phyloP scores from a whole-genome alignment of 2,888 invertebrate genomes.

The Cataglyphis cursor region DNA sequence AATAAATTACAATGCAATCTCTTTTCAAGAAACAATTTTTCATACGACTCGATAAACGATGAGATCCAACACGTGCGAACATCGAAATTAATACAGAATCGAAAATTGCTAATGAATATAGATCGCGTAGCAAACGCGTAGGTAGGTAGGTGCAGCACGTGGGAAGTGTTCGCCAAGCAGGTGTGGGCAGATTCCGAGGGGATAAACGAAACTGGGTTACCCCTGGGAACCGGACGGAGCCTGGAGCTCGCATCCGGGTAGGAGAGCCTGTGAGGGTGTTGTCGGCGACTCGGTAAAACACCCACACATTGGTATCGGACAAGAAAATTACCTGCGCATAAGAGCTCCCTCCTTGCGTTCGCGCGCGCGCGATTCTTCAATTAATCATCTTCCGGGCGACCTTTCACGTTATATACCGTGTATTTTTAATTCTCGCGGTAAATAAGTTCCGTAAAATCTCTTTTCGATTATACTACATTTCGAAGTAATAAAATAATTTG shows the following conservation, averaged over 20 bases:
- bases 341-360: too few relatives aligned
- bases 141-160: constrained; percentile 23
- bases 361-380: not conserved
- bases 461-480: not conserved
- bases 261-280: constrained; percentile 62
- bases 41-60: not conserved
- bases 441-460: not conserved
- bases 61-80: not conserved
- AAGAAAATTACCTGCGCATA: constrained; percentile 14
- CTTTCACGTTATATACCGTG: not conserved
- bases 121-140: constrained; percentile 12
- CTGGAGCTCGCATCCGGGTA: constrained; percentile 73
- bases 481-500: not conserved
- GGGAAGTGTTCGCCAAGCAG: constrained; percentile 41
- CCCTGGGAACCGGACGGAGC: constrained; percentile 79
- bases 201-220: constrained; percentile 80
- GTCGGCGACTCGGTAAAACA: constrained; percentile 13
- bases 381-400: constrained; percentile 41
- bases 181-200: constrained; percentile 57
- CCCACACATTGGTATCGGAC: constrained; percentile 3
- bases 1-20: not conserved
- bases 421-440: not conserved
- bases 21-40: not conserved
- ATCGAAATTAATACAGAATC: not conserved
- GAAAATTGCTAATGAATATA: constrained; percentile 7